Evolutionary conservation across 2,797 vertebrate genomes (phyloP), one percentile per base, ranked within the genome.

Genomic region (Pseudotriccus pelzelni): DNA sequence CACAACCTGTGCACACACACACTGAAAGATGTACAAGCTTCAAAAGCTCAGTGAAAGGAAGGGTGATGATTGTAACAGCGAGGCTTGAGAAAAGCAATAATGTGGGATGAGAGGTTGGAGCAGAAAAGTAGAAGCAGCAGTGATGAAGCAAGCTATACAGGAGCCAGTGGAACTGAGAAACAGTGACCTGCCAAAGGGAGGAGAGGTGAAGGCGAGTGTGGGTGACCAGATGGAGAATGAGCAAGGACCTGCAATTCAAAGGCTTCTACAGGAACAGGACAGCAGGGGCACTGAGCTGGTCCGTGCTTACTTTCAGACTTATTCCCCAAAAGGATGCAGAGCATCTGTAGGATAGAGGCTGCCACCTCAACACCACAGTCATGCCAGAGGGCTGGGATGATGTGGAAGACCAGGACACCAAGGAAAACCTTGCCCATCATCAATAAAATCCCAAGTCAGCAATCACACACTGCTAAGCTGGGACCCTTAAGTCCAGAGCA

Each of bases 51-150:
- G n/a, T 14, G 43, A 93, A 92, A 85, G 28, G 39, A 85, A 81
- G 19, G 34, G n/a, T 43, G 27, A 72, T 4, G 6, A 55, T 2
- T 82, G 1, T 49, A 80, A 87, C 28, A 44, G 32, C 0, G 3
- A 46, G 30, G 55, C 30, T 84, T 88, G 16, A 89, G 62, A 49
- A 93, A 69, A 92, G 36, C 23, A 70, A 72, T 37, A 69, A 84
- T 6, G 13, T 7, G 13, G 46, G 49, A 72, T 36, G n/a, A 4
- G 5, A 72, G 23, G 34, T 1, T 47, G 63, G 10, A 56, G 19
- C 32, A 59, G 44, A 6, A 66, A 46, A 74, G 59, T 24, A 79
- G 56, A 84, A 85, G 39, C 2, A 81, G 50, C 22, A 52, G 39
- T 25, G n/a, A 81, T 19, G 50, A 88, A 96, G 58, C 24, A 88